Evolutionary conservation across 1,140 invertebrate species (phyloP).

Genomic region (Trinorchestia longiramus): DNA sequence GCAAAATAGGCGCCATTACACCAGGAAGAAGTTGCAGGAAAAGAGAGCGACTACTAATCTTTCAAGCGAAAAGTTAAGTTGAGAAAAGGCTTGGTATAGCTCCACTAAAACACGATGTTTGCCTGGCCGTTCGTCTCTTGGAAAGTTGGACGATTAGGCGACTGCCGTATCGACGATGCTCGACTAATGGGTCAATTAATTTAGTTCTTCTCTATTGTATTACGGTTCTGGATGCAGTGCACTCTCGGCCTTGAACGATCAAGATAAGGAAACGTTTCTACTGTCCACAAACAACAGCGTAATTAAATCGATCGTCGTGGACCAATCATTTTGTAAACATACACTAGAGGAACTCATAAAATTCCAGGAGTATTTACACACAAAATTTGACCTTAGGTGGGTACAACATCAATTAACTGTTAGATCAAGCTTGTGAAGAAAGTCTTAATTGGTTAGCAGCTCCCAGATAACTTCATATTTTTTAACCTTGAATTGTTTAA

Average conservation of each 20-base stretch:
- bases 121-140: neutral
- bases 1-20: constrained; percentile 35
- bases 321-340: too few species aligned
- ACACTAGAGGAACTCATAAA: too few species aligned
- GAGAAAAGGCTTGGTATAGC: neutral
- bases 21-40: neutral
- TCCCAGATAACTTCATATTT: neutral
- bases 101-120: neutral
- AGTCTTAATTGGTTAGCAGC: neutral
- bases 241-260: neutral
- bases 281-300: neutral
- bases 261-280: neutral
- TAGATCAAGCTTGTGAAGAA: neutral
- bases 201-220: neutral
- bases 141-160: constrained; percentile 30
- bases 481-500: neutral
- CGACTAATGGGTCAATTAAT: constrained; percentile 5
- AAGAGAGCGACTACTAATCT: neutral
- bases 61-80: neutral
- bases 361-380: neutral
- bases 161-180: neutral
- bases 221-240: neutral
- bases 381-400: neutral
- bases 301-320: neutral
- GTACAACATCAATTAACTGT: neutral